Evolutionary conservation across 2,113 vertebrate genomes (phyloP).

Genomic region (Oncorhynchus keta): DNA sequence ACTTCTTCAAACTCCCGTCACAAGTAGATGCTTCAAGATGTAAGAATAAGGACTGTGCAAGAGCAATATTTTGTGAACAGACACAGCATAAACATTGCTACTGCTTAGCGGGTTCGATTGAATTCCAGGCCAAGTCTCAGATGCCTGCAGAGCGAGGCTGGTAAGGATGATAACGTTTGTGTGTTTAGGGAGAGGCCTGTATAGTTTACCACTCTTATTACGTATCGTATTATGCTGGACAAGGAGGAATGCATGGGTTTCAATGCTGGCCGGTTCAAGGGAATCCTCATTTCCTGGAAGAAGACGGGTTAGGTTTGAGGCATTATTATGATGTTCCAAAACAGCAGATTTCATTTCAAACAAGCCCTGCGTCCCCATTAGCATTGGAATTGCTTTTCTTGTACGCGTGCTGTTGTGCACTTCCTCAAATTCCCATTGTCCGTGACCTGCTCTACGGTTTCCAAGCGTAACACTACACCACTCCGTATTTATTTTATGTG

Average conservation of each 20-base stretch:
- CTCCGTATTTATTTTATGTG: slow-evolving; percentile 72
- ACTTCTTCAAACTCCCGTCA: no score
- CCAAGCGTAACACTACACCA: slow-evolving; percentile 60
- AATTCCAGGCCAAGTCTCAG: no score
- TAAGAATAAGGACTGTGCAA: no score
- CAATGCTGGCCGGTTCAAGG: slow-evolving; percentile 51
- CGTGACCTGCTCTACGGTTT: slow-evolving; percentile 62
- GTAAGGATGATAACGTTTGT: no score
- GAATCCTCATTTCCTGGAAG: slow-evolving; percentile 41
- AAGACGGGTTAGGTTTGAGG: slow-evolving; percentile 29
- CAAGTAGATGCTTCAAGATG: no score
- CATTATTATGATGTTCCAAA: slow-evolving; percentile 32
- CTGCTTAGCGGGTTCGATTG: no score
- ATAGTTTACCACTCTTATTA: slow-evolving; percentile 4
- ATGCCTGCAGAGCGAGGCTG: no score
- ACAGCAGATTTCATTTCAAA: slow-evolving; percentile 59
- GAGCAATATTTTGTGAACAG: no score
- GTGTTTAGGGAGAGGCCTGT: neutral
- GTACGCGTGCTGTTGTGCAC: slow-evolving; percentile 41
- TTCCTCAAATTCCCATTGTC: slow-evolving; percentile 61
- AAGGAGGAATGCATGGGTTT: slow-evolving; percentile 41
- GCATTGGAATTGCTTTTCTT: slow-evolving; percentile 57
- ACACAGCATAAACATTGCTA: no score
- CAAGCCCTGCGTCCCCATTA: slow-evolving; percentile 41
- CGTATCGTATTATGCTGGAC: no score